These are phyloP conservation scores for Lordiphosa collinella DNA, from an alignment of 1,140 invertebrate genomes.

Conservation along the genomic window DNA sequence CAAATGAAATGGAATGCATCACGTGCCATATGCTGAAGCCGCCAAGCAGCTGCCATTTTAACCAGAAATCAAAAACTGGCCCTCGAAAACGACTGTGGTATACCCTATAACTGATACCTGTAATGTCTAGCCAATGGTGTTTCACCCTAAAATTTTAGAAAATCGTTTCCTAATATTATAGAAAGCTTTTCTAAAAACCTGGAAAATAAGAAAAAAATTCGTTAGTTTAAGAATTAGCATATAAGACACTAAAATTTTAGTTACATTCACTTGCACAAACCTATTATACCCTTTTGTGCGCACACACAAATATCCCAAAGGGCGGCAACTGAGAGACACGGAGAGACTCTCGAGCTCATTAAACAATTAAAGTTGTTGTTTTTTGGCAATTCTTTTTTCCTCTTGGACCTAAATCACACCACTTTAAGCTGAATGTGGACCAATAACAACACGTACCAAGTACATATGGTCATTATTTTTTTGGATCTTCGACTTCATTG, in stretches of 20 bases:
- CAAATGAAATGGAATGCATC: constrained; percentile 57
- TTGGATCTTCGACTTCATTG: constrained; percentile 1
- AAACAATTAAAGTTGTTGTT: constrained; percentile 51
- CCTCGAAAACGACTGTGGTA: no score
- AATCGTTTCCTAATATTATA: no score
- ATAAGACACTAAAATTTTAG: background rate
- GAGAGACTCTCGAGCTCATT: constrained; percentile 36
- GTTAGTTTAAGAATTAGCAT: no score
- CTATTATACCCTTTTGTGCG: no score
- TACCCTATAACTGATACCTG: no score
- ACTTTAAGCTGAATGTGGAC: constrained; percentile 24
- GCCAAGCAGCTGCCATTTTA: constrained; percentile 52
- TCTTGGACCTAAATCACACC: constrained; percentile 45
- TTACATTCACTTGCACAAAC: no score
- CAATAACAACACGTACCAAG: constrained; percentile 19
- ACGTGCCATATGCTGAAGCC: constrained; percentile 60
- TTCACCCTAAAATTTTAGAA: no score
- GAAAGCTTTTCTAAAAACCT: no score
- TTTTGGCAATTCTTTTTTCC: constrained; percentile 13
- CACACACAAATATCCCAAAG: constrained; percentile 2
- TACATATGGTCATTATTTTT: constrained; percentile 3
- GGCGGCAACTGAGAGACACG: constrained; percentile 10
- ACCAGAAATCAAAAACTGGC: constrained; percentile 19
- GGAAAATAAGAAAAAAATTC: no score
- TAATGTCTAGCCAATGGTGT: no score